A percentile compares a stretch with the other conserved stretches of the same genome.
These are phyloP conservation scores for Drepana arcuata DNA, from an alignment of 1,140 invertebrate genomes.

Conservation along the genomic window DNA sequence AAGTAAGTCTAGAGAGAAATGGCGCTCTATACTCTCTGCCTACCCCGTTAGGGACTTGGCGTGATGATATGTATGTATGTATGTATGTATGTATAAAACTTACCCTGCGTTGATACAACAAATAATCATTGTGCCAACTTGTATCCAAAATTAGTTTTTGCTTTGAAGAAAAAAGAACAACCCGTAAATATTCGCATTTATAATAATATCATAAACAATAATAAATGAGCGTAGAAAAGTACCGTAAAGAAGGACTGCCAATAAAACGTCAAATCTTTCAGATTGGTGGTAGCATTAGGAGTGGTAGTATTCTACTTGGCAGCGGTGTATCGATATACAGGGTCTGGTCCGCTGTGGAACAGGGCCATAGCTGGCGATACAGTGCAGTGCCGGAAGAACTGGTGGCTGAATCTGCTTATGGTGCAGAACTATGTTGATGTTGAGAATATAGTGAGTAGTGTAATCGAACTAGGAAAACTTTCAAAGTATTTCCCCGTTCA, in stretches of 20 bases:
- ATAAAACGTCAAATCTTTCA: background rate
- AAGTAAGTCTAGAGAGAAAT: too few relatives aligned
- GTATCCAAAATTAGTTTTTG: too few relatives aligned
- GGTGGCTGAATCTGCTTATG: slow-evolving; percentile 80
- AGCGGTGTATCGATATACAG: slow-evolving; percentile 7
- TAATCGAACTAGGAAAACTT: too few relatives aligned
- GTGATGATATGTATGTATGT: too few relatives aligned
- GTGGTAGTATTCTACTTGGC: slow-evolving; percentile 1
- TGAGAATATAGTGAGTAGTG: slow-evolving; percentile 48
- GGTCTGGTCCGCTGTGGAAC: slow-evolving; percentile 49
- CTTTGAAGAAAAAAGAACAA: background rate
- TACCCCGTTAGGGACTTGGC: too few relatives aligned
- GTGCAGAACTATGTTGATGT: slow-evolving; percentile 72
- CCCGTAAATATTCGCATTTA: background rate
- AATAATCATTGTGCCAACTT: too few relatives aligned
- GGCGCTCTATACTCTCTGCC: too few relatives aligned
- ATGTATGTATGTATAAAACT: too few relatives aligned
- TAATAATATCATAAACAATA: background rate
- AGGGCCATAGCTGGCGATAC: slow-evolving; percentile 40
- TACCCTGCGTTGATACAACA: too few relatives aligned
- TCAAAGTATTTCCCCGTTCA: too few relatives aligned
- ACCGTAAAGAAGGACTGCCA: background rate
- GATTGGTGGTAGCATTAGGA: slow-evolving; percentile 1
- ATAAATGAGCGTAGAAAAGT: background rate
- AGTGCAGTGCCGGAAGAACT: slow-evolving; percentile 73